Evolutionary conservation across 2,888 invertebrate genomes (phyloP), one percentile per base, ranked within the genome.

Genomic region (Sturmia bella): DNA sequence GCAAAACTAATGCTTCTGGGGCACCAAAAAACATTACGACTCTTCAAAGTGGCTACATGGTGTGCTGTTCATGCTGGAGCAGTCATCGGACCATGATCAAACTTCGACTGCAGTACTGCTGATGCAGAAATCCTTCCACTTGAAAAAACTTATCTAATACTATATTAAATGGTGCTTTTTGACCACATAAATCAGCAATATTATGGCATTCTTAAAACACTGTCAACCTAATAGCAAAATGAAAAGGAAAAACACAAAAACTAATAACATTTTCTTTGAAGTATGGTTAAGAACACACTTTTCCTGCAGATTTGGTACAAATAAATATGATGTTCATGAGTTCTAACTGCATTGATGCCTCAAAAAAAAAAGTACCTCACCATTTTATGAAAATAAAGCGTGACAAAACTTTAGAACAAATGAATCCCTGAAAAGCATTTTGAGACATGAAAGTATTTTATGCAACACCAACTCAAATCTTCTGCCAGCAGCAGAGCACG

Each of bases 401-500:
- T 41, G 41, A 27, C 24, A 45, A 57, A 50, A 56, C 13, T 54
- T 9, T 1, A 57, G 7, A 45, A 41, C 13, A 27, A 27, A 43
- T 19, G 13, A 45, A 54, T 32, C 17, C 50, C 52, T 24, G 39
- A 61, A 63, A 69, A 50, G 39, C 39, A 32, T 61, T 76, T 69
- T 61, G 54, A 45, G 43, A 69, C 61, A 24, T 54, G 52, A 52
- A 78, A 66, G 54, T 78, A 19, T 59, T 54, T 17, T 37, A 56
- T 27, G 56, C 41, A 54, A 61, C 63, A 54, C 43, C 50, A 69
- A 68, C n/a, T 56, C 37, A 56, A 74, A 69, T 56, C 69, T 39
- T 64, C 21, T 17, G 52, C 21, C 27, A 57, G 21, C 56, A 21
- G 3, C 27, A 19, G 12, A 64, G 24, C 69, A 63, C 56, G 37